Evolutionary conservation across 2,797 vertebrate species (phyloP), one percentile per base, ranked within the genome.

Genomic region (Acanthiza pusilla): DNA sequence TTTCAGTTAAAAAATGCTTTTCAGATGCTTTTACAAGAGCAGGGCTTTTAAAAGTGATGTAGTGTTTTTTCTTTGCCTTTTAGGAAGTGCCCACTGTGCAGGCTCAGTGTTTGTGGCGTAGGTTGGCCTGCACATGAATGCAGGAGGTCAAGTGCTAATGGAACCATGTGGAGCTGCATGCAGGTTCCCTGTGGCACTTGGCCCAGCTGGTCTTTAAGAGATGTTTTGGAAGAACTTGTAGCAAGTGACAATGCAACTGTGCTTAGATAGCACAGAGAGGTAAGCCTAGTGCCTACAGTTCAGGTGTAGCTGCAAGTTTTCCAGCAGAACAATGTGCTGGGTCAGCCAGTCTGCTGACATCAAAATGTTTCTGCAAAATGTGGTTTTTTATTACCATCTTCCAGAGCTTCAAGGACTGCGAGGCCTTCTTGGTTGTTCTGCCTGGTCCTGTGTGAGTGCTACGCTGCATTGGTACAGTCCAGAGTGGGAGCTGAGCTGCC

Each of bases 121-220:
- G 32, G 11, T 47, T 85, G 67, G 18, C 22, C 25, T 55, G 11
- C 30, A 15, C 1, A 3, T 34, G 45, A 45, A 57, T 38, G 8
- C n/a, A 58, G 55, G 12, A 63, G 9, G 23, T 32, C 0, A 13
- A 30, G 20, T 70, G 43, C 16, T 77, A n/a, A 43, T 22, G 55
- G 25, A 40, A 22, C n/a, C 10, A 16, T n/a, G 17, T 54, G n/a
- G 34, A 92, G 25, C 22, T 53, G 21, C 0, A 1, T 21, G 11
- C 0, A 0, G 23, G 16, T 32, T 58, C 16, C 16, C 29, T 40
- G 40, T 50, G 57, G 11, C 50, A 48, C 0, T 3, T 32, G 65
- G 16, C 54, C 38, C 32, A 76, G 13, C 13, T 1, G 12, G 2
- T 66, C 32, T 85, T 80, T 47, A 42, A 50, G 60, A 53, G 34